phyloP scores from a whole-genome alignment of 1,140 invertebrate species.

The Plutomurus gul region DNA sequence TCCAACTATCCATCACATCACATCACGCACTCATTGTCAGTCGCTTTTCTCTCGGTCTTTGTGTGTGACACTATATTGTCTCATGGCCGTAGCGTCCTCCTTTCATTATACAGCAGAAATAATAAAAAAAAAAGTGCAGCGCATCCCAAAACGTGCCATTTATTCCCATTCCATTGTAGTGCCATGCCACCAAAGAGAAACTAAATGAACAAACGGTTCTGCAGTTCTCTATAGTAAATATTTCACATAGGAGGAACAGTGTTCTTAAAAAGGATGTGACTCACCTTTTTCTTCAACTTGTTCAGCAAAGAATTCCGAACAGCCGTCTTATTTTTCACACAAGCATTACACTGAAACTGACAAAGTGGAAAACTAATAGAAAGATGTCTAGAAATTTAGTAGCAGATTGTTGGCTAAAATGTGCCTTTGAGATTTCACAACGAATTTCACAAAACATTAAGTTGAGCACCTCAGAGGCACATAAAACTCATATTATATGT shows the following conservation, averaged over 20 bases:
- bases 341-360: constrained; percentile 8
- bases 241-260: too few relatives aligned
- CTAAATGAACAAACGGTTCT: too few relatives aligned
- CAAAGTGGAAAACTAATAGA: neutral
- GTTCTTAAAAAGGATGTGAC: too few relatives aligned
- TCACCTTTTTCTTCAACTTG: too few relatives aligned
- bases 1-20: constrained; percentile 20
- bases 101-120: constrained; percentile 7
- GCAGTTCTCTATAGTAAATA: too few relatives aligned
- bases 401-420: neutral
- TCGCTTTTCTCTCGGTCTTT: neutral
- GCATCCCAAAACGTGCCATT: neutral
- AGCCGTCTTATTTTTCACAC: too few relatives aligned
- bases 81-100: constrained; percentile 13
- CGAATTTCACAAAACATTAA: constrained; percentile 36
- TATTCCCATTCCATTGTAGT: neutral
- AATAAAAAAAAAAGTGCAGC: neutral
- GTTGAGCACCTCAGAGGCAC: constrained; percentile 11
- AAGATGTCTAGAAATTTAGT: neutral
- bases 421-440: neutral
- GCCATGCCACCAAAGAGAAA: neutral
- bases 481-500: constrained; percentile 16
- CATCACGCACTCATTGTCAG: constrained; percentile 13
- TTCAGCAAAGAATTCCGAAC: too few relatives aligned
- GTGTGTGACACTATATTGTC: neutral